Base-by-base conservation (phyloP, 2,797 vertebrate species). In the Lates japonicus region DNA sequence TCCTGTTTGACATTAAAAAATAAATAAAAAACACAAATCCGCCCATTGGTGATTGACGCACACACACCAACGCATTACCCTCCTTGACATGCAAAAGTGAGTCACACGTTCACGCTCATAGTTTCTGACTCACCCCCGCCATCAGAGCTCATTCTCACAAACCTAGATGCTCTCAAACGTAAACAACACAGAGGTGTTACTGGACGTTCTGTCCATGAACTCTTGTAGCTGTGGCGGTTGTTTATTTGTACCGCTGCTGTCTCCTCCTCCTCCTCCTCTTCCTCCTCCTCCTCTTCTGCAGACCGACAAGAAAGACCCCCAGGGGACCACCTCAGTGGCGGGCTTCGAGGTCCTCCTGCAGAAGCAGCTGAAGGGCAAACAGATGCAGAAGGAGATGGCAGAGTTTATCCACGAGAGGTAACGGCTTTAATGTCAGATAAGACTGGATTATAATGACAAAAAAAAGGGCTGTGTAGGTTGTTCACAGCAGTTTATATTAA, bases 351-450 rank as follows among this genome's bases (percentile, higher is more conserved):
- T 99, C 44, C 97, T 99, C 49, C 96, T 99, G 37, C 98, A 99
- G 90, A 99, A 99, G 88, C 98, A 99, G 83, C 95, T 99, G 80
- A 99, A 99, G 92, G 98, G 98, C 84, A 99, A 98, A 83, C 97
- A 98, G 91, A 98, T 98, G 97, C 98, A 99, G 93, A 99, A 99
- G 59, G 98, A 99, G 91, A 99, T 99, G 98, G 96, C 98, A 0
- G 98, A 99, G 90, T 99, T 99, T 39, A 91, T 99, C 92, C 96
- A 98, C 33, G 98, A 99, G 93, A 97, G 98, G 98, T 99, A 94
- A 95, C 17, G 1, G 14, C 29, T 25, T 29, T 22, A 6, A 2
- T 20, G 35, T 49, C 68, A 52, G 1, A 60, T 22, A 3, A 33
- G 1, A 0, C 39, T 37, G n/a, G 0, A 51, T 39, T n/a, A 25